Evolutionary conservation across 2,888 invertebrate genomes (phyloP).

Genomic region (Drosophila trichaetosa): DNA sequence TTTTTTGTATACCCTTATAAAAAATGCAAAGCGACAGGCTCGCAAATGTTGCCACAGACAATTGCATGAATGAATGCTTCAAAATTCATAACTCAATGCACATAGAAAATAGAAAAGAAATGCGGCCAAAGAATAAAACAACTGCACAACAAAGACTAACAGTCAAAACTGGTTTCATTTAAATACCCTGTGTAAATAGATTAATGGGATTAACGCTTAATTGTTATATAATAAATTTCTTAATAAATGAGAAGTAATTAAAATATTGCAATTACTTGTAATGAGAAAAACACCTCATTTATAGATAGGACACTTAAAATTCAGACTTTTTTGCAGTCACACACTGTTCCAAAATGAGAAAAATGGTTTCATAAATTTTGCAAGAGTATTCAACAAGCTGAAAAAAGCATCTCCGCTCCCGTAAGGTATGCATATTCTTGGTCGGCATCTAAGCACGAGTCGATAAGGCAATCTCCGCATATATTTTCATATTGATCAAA

Average conservation of each 20-base stretch:
- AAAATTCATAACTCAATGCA: conserved; percentile 73
- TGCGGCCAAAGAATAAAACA: conserved; percentile 33
- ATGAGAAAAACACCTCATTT: not conserved
- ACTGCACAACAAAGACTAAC: conserved; percentile 29
- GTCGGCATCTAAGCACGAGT: not conserved
- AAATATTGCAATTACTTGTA: not conserved
- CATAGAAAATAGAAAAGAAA: conserved; percentile 59
- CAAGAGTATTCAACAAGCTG: not conserved
- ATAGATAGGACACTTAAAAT: not conserved
- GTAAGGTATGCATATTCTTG: not conserved
- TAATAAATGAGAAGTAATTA: not conserved
- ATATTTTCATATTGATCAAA: not conserved
- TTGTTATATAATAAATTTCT: not conserved
- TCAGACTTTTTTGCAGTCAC: not conserved
- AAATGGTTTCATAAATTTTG: not conserved
- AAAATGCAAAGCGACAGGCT: conserved; percentile 43
- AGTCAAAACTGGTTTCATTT: conserved; percentile 46
- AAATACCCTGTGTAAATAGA: conserved; percentile 12
- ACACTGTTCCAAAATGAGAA: not conserved
- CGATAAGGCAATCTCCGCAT: not conserved
- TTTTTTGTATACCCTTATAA: conserved; percentile 10
- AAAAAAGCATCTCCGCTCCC: too few species aligned
- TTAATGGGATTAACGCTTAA: not conserved
- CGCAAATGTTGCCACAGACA: conserved; percentile 46
- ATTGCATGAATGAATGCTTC: conserved; percentile 68